Base-by-base conservation (phyloP, 2,888 invertebrate species). In the Apamea epomidion region DNA sequence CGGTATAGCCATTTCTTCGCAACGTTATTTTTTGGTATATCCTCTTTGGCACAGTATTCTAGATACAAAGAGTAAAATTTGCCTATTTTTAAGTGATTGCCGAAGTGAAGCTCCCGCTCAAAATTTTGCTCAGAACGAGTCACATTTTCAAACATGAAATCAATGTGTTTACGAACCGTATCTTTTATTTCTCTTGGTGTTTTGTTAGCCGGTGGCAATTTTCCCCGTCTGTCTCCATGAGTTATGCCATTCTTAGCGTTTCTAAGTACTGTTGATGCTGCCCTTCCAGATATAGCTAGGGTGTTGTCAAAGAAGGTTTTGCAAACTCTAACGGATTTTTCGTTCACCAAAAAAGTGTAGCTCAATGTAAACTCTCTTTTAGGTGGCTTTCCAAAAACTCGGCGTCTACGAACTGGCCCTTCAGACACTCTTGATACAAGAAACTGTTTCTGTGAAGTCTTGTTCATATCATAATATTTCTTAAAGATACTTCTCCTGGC, bases 31-130 rank as follows among this genome's bases (percentile, higher is more conserved):
- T 54, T 48, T 37, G 67, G 78, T 58, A 78, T 60, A 0, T 18
- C 0, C 21, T 67, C 32, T 68, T 60, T 67, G 25, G 18, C 32
- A 48, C 79, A 78, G 12, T 60, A 60, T 67, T 78, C 79, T 37
- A 79, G 29, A 37, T 48, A 79, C n/a, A 54, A n/a, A 10, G 78
- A 48, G 29, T 78, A 78, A 79, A 78, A 79, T 29, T 58, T 78
- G 4, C 0, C 0, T 29, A 68, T 29, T 67, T 58, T 67, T 3
- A 78, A 29, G 25, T 79, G n/a, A 48, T 29, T 48, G 5, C 67
- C 67, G 2, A 0, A 21, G 16, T 78, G 7, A 21, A 58, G 21
- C 37, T 76, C n/a, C 2, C 5, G 48, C 25, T 65, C 54, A 10
- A 45, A 6, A n/a, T 65, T 32, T 45, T 65, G 25, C 16, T 54